A percentile compares a stretch with the other conserved stretches of the same genome.
Conservation (phyloP, 2,113 vertebrate genomes). For the Saiga tatarica region DNA sequence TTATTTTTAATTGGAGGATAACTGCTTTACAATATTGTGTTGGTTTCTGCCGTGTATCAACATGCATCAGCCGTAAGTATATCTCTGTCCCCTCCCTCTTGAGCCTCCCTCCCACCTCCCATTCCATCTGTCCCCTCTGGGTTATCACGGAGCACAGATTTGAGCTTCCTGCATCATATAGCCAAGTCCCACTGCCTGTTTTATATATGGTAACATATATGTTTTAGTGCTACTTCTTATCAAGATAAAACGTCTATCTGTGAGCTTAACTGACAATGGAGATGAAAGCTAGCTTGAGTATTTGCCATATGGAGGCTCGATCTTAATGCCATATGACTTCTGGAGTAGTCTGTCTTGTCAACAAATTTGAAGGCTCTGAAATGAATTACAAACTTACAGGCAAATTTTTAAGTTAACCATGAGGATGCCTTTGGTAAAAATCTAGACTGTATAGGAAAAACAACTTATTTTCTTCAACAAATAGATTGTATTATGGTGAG, state of each 20-base stretch:
- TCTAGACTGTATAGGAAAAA: not conserved
- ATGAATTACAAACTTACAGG: not conserved
- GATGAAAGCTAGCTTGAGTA: not conserved
- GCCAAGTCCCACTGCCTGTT: not conserved
- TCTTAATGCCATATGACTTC: not conserved
- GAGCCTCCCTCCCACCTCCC: not conserved
- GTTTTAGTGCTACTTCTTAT: not conserved
- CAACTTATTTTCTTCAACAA: not conserved
- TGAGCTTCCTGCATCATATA: not conserved
- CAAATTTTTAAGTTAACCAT: not conserved
- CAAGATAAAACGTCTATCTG: not conserved
- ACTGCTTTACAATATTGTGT: not conserved
- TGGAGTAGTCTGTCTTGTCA: not conserved
- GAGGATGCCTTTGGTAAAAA: not conserved
- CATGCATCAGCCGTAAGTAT: not conserved
- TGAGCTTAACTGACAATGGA: not conserved
- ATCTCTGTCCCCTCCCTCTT: not conserved
- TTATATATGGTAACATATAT: not conserved
- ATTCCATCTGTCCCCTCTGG: not conserved
- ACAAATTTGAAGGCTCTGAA: not conserved
- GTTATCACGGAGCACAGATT: not conserved
- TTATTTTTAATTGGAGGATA: not conserved
- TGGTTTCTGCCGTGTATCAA: not conserved
- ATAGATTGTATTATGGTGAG: not conserved
- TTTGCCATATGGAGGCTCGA: not conserved